Conservation (phyloP, 2,113 vertebrate species). For the Chinchilla lanigera region DNA sequence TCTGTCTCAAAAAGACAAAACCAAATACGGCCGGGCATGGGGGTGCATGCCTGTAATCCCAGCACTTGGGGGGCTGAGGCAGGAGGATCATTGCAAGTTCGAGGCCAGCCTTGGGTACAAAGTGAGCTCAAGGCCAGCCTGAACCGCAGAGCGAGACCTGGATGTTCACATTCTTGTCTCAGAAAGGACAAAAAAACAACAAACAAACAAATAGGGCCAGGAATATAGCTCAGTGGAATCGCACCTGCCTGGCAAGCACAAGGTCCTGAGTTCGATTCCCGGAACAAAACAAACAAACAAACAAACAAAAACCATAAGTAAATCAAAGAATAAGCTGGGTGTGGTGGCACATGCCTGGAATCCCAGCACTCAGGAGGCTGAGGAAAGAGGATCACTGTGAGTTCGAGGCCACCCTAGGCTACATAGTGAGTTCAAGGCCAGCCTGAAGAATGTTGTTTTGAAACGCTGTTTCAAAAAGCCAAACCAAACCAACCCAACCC, state of each 20-base stretch:
- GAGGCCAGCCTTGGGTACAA: background rate
- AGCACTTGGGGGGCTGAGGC: background rate
- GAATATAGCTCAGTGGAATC: too few species aligned
- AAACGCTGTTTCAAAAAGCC: background rate
- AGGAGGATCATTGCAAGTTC: background rate
- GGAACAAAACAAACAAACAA: too few species aligned
- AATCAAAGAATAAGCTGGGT: too few species aligned
- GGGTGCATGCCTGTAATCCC: background rate
- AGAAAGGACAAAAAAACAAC: too few species aligned
- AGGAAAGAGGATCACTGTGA: background rate
- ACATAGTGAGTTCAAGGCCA: background rate
- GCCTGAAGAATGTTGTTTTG: background rate
- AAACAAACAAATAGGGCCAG: too few species aligned
- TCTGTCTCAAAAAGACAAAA: too few species aligned
- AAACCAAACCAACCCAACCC: background rate
- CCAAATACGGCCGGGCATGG: too few species aligned
- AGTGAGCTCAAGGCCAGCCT: background rate
- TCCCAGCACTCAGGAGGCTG: background rate
- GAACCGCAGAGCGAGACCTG: background rate
- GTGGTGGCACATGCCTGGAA: background rate
- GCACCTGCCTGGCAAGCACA: too few species aligned
- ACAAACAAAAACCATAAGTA: too few species aligned
- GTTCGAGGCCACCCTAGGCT: background rate
- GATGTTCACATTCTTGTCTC: too few species aligned
- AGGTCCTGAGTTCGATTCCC: too few species aligned